These are phyloP conservation scores for Ctenopoma kingsleyae DNA, from an alignment of 2,797 vertebrate genomes.

Conservation along the genomic window DNA sequence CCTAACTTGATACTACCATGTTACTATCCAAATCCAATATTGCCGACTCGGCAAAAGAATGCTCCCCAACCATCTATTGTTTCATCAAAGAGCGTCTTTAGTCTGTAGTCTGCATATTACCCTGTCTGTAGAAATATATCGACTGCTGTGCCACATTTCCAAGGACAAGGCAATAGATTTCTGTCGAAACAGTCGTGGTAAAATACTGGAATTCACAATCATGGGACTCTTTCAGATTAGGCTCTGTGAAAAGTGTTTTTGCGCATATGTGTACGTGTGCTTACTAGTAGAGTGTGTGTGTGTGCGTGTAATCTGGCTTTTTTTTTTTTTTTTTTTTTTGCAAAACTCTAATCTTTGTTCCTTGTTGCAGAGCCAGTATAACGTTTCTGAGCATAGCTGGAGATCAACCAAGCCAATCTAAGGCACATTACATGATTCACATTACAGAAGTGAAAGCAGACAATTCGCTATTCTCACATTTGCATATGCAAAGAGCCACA, in stretches of 20 bases:
- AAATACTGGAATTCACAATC: conserved; percentile 65
- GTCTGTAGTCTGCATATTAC: conserved; percentile 59
- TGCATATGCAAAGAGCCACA: conserved; percentile 72
- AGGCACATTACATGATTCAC: conserved; percentile 67
- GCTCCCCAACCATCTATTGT: conserved; percentile 64
- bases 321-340: no score
- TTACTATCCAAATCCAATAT: conserved; percentile 85
- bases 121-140: conserved; percentile 60
- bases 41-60: conserved; percentile 73
- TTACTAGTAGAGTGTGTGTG: background rate
- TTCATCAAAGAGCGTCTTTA: conserved; percentile 68
- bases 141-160: conserved; percentile 72
- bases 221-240: conserved; percentile 60
- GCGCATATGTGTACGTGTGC: conserved; percentile 3
- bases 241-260: conserved; percentile 31
- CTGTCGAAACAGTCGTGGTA: conserved; percentile 67
- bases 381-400: conserved; percentile 60
- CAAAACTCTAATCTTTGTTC: conserved; percentile 53
- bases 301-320: conserved; percentile 42
- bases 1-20: conserved; percentile 75
- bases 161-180: conserved; percentile 75
- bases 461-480: conserved; percentile 61
- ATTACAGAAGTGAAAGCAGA: conserved; percentile 75
- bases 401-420: conserved; percentile 73
- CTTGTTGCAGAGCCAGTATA: conserved; percentile 66